A percentile compares a stretch with the other conserved stretches of the same genome.
These are phyloP conservation scores for Alethe castanea DNA, from an alignment of 2,113 vertebrate species.

Conservation along the genomic window DNA sequence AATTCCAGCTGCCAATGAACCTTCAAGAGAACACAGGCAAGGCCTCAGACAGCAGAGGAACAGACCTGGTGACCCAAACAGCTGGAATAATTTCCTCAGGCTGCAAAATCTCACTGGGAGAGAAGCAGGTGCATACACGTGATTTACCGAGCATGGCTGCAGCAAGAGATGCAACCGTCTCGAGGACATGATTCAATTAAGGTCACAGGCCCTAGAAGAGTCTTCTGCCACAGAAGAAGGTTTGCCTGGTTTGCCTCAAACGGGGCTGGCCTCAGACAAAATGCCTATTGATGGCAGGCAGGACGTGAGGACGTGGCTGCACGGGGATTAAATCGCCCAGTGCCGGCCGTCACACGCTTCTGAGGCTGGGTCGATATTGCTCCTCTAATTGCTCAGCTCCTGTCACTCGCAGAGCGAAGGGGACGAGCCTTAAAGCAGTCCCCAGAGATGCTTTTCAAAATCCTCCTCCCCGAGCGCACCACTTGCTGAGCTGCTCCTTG, in stretches of 20 bases:
- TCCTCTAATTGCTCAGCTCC: background rate
- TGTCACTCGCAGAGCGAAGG: background rate
- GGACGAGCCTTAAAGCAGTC: background rate
- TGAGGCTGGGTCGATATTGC: background rate
- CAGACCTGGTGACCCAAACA: background rate
- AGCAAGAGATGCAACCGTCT: rapidly evolving
- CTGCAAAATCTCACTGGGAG: background rate
- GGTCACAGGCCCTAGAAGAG: background rate
- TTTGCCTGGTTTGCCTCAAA: background rate
- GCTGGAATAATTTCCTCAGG: background rate
- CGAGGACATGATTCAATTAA: background rate
- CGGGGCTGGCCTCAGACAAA: background rate
- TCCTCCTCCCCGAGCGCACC: background rate
- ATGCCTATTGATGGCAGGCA: background rate
- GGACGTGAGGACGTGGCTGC: background rate
- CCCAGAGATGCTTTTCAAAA: background rate
- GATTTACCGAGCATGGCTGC: background rate
- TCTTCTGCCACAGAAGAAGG: background rate
- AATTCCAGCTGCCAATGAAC: background rate
- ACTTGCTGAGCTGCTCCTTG: background rate
- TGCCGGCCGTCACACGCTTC: background rate
- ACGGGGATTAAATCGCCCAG: background rate
- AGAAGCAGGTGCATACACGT: background rate
- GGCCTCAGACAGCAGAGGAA: background rate
- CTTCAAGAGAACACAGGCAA: background rate